A percentile compares a stretch with the other conserved stretches of the same genome.
Conservation (phyloP, 2,888 invertebrate species). For the Notodonta ziczac region DNA sequence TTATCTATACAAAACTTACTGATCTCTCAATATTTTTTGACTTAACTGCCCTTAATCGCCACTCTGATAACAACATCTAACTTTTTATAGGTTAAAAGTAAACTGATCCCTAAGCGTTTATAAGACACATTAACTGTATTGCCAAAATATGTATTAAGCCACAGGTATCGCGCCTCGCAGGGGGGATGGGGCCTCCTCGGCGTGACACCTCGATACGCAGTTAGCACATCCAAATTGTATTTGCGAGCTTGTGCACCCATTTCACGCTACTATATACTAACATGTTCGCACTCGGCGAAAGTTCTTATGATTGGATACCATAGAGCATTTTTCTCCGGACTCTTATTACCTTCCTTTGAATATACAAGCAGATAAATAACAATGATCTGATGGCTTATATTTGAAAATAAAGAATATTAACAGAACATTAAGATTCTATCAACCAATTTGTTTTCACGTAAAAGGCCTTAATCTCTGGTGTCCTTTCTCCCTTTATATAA, state of each 20-base stretch:
- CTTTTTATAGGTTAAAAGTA: not conserved
- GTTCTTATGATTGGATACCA: conserved; percentile 15
- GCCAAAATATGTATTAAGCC: not conserved
- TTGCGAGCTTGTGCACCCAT: conserved; percentile 62
- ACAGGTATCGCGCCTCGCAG: not conserved
- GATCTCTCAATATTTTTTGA: no score
- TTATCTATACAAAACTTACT: no score
- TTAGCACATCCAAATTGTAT: conserved; percentile 62
- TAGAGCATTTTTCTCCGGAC: not conserved
- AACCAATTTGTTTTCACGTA: no score
- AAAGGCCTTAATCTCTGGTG: no score
- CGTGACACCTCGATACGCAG: conserved; percentile 44
- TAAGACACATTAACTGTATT: not conserved
- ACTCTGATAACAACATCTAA: not conserved
- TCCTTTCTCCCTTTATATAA: not conserved
- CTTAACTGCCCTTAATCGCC: no score
- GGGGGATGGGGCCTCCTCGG: conserved; percentile 7
- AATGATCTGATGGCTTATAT: no score
- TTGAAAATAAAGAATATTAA: no score
- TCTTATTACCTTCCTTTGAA: no score
- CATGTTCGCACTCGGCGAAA: conserved; percentile 15
- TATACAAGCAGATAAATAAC: no score
- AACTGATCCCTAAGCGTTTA: not conserved
- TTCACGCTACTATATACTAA: conserved; percentile 49
- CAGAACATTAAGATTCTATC: no score